Evolutionary conservation across 2,113 vertebrate genomes (phyloP), one percentile per base, ranked within the genome.

Genomic region (Cryptotis parvus): DNA sequence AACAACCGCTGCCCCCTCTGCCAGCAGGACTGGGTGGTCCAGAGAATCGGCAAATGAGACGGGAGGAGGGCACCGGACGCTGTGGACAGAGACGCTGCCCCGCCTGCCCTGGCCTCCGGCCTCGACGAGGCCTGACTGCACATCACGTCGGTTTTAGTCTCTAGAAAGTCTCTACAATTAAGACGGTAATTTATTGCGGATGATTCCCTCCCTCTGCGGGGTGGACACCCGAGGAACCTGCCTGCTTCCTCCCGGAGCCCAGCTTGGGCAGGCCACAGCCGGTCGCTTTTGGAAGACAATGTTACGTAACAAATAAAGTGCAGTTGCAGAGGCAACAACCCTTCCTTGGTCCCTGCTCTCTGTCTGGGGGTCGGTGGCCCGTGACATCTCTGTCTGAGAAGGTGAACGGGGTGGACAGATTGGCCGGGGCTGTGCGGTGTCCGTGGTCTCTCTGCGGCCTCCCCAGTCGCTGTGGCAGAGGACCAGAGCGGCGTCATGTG

Each of bases 21-120:
- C 98, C 99, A 99, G 96, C 99, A 99, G 97, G 99, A 99, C 98
- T 99, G 99, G 99, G 99, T 99, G 89, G 99, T 99, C 84, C 99
- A 99, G 94, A 99, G 99, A 98, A 99, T 99, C 89, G 99, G 99
- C 96, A 99, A 99, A 97, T 99, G 98, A 98, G 89, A 90, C 6
- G 31, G 77, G 29, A 10, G 43, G 55, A 78, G 69, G n/a, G n/a
- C n/a, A n/a, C n/a, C n/a, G n/a, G n/a, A n/a, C n/a, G n/a, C n/a
- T n/a, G n/a, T n/a, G n/a, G n/a, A n/a, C n/a, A n/a, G n/a, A n/a
- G n/a, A n/a, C n/a, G n/a, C n/a, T n/a, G n/a, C n/a, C n/a, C n/a
- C 27, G 6, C 45, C 41, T 41, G 94, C 80, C 87, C 41, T 37
- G 33, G 70, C 45, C 6, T 63, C 26, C 16, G 88, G 41, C 70